These are phyloP conservation scores for Lepisosteus oculatus DNA, from an alignment of 2,113 vertebrate species.

Conservation along the genomic window DNA sequence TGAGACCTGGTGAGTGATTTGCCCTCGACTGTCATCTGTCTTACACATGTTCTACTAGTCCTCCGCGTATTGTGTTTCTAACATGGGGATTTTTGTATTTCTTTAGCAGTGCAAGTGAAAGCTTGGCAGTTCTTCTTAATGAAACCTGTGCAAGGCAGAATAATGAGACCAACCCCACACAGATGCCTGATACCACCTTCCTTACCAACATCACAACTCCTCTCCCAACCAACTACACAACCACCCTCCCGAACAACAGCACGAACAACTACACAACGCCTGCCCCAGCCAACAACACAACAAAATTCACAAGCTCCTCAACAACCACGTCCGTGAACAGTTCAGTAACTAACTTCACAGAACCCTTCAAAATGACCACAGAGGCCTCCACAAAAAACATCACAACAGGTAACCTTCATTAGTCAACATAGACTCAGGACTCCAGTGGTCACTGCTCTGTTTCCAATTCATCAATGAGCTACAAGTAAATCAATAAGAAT, in stretches of 20 bases:
- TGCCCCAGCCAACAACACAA: not conserved
- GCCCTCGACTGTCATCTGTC: not conserved
- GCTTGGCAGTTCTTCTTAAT: conserved; percentile 42
- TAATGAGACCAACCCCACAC: conserved; percentile 3
- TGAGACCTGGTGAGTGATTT: conserved; percentile 48
- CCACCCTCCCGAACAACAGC: conserved; percentile 9
- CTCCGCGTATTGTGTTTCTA: too few species aligned
- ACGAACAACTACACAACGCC: conserved; percentile 5
- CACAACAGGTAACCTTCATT: not conserved
- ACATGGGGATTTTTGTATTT: not conserved
- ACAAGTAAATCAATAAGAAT: too few species aligned
- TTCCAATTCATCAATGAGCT: too few species aligned
- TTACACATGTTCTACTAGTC: too few species aligned
- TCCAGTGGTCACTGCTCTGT: too few species aligned
- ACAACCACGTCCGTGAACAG: not conserved
- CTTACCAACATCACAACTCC: not conserved
- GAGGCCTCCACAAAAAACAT: not conserved
- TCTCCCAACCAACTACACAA: not conserved
- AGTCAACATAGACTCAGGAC: too few species aligned
- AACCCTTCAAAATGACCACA: not conserved
- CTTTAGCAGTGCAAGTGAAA: conserved; percentile 36
- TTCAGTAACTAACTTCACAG: not conserved
- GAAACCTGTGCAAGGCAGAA: conserved; percentile 34
- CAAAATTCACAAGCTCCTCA: conserved; percentile 1
- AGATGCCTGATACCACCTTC: too few species aligned